These are phyloP conservation scores for Stomorhina lunata DNA, from an alignment of 2,888 invertebrate species.

Conservation along the genomic window DNA sequence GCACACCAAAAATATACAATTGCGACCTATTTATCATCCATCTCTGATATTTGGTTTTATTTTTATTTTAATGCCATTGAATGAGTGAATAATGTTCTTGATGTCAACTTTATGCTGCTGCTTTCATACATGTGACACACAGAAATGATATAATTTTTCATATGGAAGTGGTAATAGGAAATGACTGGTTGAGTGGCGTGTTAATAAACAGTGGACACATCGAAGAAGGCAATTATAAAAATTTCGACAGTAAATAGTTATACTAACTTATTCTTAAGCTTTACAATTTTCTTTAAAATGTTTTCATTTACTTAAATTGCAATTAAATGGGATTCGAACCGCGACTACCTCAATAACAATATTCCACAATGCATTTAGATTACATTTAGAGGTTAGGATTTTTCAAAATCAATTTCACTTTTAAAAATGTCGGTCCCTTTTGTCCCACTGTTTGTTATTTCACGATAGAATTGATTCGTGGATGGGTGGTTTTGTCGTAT, in stretches of 20 bases:
- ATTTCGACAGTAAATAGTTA: background rate
- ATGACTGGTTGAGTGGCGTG: background rate
- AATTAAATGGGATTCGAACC: no score
- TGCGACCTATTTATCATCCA: constrained; percentile 36
- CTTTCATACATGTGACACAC: constrained; percentile 45
- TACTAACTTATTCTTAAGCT: background rate
- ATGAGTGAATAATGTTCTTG: constrained; percentile 74
- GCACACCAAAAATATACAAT: background rate
- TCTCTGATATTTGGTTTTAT: constrained; percentile 60
- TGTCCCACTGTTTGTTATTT: constrained; percentile 13
- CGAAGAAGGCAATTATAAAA: background rate
- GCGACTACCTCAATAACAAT: no score
- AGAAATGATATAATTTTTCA: constrained; percentile 50
- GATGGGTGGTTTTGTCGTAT: background rate
- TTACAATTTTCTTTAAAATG: no score
- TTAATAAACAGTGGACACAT: constrained; percentile 20
- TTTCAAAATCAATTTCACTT: background rate
- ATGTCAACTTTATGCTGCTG: constrained; percentile 75
- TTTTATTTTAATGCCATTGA: constrained; percentile 73
- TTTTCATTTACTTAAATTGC: no score
- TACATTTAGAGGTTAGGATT: background rate
- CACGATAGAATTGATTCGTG: background rate
- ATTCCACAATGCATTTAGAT: background rate
- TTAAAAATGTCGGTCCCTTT: background rate
- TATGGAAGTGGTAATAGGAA: constrained; percentile 39